phyloP scores from a whole-genome alignment of 2,113 vertebrate genomes.

The Paramisgurnus dabryanus region DNA sequence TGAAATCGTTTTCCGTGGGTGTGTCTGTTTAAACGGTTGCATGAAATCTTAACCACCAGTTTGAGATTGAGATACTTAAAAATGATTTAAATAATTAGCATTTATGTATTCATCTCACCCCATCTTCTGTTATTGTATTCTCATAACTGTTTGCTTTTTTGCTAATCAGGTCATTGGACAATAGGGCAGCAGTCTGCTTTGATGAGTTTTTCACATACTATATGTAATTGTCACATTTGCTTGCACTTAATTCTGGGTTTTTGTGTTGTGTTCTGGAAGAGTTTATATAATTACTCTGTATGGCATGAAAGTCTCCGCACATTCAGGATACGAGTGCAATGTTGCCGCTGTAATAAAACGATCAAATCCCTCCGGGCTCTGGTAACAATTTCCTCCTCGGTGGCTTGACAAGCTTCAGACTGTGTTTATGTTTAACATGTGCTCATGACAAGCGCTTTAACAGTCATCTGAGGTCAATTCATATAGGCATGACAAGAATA shows the following conservation, averaged over 20 bases:
- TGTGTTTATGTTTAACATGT: slow-evolving; percentile 34
- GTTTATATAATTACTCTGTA: slow-evolving; percentile 45
- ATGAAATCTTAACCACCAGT: not conserved
- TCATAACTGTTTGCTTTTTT: not conserved
- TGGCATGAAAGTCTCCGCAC: slow-evolving; percentile 26
- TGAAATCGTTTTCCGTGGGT: not conserved
- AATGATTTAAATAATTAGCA: not conserved
- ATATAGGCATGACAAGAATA: not conserved
- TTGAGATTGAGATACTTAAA: slow-evolving; percentile 5
- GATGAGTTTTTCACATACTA: slow-evolving; percentile 7
- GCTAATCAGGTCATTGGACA: slow-evolving; percentile 15
- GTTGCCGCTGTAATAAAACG: slow-evolving; percentile 65
- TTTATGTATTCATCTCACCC: no score
- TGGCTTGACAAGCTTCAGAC: slow-evolving; percentile 14
- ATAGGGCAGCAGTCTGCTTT: slow-evolving; percentile 32
- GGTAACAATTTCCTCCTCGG: slow-evolving; percentile 13
- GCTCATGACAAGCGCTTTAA: slow-evolving; percentile 16
- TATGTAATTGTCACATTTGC: slow-evolving; percentile 15
- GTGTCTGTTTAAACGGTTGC: not conserved
- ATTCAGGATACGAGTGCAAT: slow-evolving; percentile 41
- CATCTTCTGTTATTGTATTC: not conserved
- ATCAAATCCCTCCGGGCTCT: slow-evolving; percentile 44
- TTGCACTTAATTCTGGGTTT: slow-evolving; percentile 44
- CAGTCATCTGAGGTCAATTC: slow-evolving; percentile 25
- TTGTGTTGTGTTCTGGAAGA: slow-evolving; percentile 37